phyloP scores from a whole-genome alignment of 1,140 invertebrate genomes.

The Neodiprion virginianus region DNA sequence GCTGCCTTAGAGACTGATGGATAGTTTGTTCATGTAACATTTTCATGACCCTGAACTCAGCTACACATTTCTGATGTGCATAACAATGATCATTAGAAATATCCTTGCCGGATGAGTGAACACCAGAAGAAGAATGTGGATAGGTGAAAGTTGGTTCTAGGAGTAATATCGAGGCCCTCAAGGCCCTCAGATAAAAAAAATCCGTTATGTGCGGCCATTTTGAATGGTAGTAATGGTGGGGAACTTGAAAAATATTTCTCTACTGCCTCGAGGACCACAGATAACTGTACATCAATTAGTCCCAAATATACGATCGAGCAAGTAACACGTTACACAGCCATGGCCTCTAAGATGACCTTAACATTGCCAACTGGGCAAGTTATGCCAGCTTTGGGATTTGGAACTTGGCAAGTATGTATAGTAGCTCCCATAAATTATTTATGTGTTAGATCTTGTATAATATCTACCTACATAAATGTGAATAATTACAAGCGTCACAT shows the following conservation, averaged over 20 bases:
- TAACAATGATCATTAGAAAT: background rate
- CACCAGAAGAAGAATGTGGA: background rate
- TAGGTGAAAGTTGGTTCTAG: background rate
- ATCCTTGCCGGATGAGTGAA: conserved; percentile 1
- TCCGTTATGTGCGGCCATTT: background rate
- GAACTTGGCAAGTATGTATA: conserved; percentile 69
- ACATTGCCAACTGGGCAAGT: conserved; percentile 54
- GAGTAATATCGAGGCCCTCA: too few species aligned
- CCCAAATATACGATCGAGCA: background rate
- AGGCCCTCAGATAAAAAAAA: too few species aligned
- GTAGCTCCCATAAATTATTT: conserved; percentile 12
- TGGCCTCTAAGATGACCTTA: conserved; percentile 30
- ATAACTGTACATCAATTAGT: background rate
- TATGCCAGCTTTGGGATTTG: conserved; percentile 71
- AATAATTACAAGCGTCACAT: conserved; percentile 30
- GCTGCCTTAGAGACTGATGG: too few species aligned
- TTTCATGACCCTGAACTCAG: too few species aligned
- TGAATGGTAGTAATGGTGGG: background rate
- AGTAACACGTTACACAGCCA: background rate
- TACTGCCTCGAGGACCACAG: background rate
- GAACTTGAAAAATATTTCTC: background rate
- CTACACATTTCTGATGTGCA: background rate
- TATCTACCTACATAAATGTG: conserved; percentile 18
- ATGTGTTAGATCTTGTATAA: conserved; percentile 11
- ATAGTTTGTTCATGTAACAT: too few species aligned